phyloP scores from a whole-genome alignment of 2,888 invertebrate species.

The Sarcophaga rosellei region DNA sequence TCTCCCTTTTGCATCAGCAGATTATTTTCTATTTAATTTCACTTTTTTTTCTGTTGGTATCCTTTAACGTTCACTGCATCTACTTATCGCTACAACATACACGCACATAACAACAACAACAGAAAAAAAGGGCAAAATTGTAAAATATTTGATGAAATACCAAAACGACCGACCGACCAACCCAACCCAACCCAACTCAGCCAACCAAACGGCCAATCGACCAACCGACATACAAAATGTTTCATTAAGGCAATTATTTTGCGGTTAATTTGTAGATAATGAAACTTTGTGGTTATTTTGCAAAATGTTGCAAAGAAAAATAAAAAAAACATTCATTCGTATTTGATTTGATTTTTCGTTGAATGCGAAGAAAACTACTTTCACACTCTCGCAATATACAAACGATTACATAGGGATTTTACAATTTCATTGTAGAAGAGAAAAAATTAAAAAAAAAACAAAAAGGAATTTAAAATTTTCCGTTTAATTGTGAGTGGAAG shows the following conservation, averaged over 20 bases:
- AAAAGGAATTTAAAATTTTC: no score
- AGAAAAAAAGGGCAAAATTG: not conserved
- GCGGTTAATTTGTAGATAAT: constrained; percentile 73
- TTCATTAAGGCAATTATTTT: constrained; percentile 72
- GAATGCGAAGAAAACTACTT: not conserved
- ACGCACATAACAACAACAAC: not conserved
- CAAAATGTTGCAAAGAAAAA: constrained; percentile 43
- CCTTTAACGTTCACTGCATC: not conserved
- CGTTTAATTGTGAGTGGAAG: not conserved
- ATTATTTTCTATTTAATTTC: not conserved
- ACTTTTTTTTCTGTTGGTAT: not conserved
- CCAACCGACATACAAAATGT: constrained; percentile 38
- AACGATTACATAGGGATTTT: not conserved
- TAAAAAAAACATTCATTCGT: not conserved
- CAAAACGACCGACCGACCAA: constrained; percentile 12
- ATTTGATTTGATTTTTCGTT: not conserved
- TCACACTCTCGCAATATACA: not conserved
- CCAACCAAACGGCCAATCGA: not conserved
- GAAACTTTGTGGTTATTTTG: constrained; percentile 63
- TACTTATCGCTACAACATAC: not conserved
- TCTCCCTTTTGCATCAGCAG: no score
- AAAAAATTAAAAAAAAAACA: not conserved
- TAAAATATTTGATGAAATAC: constrained; percentile 59
- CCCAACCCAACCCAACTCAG: not conserved
- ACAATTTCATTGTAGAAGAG: not conserved